phyloP scores from a whole-genome alignment of 2,113 vertebrate species.

The human (Homo sapiens) region GRCh38 chr6:41096001-41096500 shows the following conservation, averaged over 20 bases:
- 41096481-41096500: neutral
- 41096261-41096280: neutral
- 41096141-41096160: neutral
- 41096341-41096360: neutral
- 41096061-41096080: neutral
- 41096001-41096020: neutral
- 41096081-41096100: neutral
- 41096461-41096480: neutral
- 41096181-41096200: neutral
- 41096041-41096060: neutral
- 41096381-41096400: neutral
- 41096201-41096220: neutral
- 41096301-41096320: neutral
- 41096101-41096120: neutral
- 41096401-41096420: neutral
- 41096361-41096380: neutral
- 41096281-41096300: neutral
- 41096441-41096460: neutral
- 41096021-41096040: neutral
- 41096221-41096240: neutral
- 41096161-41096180: neutral
- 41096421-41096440: neutral
- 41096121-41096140: neutral
- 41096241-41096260: neutral
- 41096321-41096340: neutral